Evolutionary conservation across 2,888 invertebrate species (phyloP).

Genomic region (Rugalucina vietnamica): DNA sequence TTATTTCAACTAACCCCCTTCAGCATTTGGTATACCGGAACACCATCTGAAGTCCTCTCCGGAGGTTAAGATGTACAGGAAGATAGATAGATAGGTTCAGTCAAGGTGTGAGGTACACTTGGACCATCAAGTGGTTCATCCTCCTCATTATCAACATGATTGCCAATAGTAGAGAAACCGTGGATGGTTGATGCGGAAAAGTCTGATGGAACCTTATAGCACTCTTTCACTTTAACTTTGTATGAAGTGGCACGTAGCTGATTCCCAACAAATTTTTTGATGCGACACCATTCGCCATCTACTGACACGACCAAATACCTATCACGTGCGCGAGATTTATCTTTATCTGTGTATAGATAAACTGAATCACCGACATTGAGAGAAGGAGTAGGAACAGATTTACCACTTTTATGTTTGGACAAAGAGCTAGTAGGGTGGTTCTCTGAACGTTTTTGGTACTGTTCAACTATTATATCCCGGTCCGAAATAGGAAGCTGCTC

Average conservation of each 20-base stretch:
- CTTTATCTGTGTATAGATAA: conserved; percentile 44
- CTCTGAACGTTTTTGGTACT: conserved; percentile 30
- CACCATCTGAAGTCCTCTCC: too few species aligned
- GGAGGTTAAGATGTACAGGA: too few species aligned
- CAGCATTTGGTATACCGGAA: too few species aligned
- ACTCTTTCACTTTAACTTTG: neutral
- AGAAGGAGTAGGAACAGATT: conserved; percentile 12
- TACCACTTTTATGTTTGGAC: conserved; percentile 33
- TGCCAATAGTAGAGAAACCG: neutral
- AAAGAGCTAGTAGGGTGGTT: conserved; percentile 55
- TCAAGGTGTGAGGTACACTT: neutral
- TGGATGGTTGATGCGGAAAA: neutral
- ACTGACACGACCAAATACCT: conserved; percentile 52
- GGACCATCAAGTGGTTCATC: neutral
- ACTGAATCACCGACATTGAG: conserved; percentile 57
- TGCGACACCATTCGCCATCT: conserved; percentile 12
- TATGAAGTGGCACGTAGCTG: conserved; percentile 54
- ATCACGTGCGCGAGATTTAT: conserved; percentile 44
- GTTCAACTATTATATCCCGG: conserved; percentile 35
- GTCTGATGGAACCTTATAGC: neutral
- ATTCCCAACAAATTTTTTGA: conserved; percentile 51
- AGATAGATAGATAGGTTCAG: too few species aligned
- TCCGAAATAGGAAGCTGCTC: conserved; percentile 55
- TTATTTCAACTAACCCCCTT: too few species aligned
- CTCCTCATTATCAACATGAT: neutral